A percentile compares a stretch with the other conserved stretches of the same genome.
phyloP scores from a whole-genome alignment of 1,140 invertebrate species.

The Cotesia vestalis region DNA sequence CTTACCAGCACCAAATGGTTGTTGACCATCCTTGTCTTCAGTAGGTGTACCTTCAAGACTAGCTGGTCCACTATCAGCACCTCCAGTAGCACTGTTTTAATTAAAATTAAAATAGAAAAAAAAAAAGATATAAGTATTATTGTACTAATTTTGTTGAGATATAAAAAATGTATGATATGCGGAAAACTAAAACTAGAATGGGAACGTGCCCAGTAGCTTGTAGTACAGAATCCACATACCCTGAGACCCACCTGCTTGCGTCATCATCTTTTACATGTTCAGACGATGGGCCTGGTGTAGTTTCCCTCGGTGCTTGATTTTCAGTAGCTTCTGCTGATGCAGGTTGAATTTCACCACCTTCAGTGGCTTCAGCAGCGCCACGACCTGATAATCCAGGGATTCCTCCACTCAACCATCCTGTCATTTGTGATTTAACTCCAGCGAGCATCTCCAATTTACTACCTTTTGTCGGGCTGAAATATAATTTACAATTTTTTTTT shows the following conservation, averaged over 20 bases:
- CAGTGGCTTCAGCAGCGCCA: constrained; percentile 56
- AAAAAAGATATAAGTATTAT: constrained; percentile 34
- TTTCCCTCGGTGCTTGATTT: constrained; percentile 61
- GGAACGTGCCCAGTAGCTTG: constrained; percentile 36
- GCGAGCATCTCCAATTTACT: constrained; percentile 81
- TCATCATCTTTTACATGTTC: constrained; percentile 77
- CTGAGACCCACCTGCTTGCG: constrained; percentile 69
- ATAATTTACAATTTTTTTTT: constrained; percentile 9
- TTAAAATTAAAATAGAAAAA: constrained; percentile 23
- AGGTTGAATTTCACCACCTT: constrained; percentile 56
- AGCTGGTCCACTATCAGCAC: constrained; percentile 82
- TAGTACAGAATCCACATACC: constrained; percentile 52
- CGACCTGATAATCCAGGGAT: constrained; percentile 73
- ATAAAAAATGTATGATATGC: constrained; percentile 27
- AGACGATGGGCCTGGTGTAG: constrained; percentile 63
- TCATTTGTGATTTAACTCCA: constrained; percentile 83
- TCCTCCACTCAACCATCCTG: constrained; percentile 79
- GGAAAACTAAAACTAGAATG: constrained; percentile 28
- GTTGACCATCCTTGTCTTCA: constrained; percentile 79
- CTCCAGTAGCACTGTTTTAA: constrained; percentile 78
- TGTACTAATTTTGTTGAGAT: neutral
- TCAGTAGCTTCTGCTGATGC: constrained; percentile 59
- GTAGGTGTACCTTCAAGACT: constrained; percentile 79
- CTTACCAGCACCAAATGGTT: constrained; percentile 76
- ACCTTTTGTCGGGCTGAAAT: constrained; percentile 73